Conservation (phyloP, 2,888 invertebrate species). For the Calameuta idolon region DNA sequence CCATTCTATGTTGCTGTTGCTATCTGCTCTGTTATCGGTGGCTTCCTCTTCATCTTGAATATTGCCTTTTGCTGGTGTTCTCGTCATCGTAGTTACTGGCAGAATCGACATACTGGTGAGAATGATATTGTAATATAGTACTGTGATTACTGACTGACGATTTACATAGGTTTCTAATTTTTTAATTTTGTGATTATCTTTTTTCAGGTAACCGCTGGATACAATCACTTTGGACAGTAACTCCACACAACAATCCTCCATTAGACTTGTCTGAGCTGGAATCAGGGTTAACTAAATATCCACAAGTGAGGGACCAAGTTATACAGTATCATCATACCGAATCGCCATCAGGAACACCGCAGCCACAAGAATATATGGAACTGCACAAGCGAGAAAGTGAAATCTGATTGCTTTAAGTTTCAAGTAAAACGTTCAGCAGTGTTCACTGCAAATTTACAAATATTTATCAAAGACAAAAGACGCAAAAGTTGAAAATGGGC, state of each 20-base stretch:
- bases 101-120: constrained; percentile 82
- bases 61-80: constrained; percentile 86
- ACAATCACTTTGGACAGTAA: constrained; percentile 85
- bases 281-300: constrained; percentile 63
- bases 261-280: constrained; percentile 83
- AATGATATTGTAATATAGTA: constrained; percentile 20
- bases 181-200: constrained; percentile 9
- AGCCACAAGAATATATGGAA: constrained; percentile 71
- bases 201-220: constrained; percentile 84
- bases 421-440: constrained; percentile 13
- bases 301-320: constrained; percentile 51
- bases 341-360: constrained; percentile 39
- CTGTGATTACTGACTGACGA: constrained; percentile 6
- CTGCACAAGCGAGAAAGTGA: constrained; percentile 85
- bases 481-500: constrained; percentile 68
- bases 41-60: constrained; percentile 80
- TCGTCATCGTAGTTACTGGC: constrained; percentile 84
- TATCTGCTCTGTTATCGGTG: constrained; percentile 80
- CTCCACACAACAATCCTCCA: constrained; percentile 86
- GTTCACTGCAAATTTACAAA: constrained; percentile 4
- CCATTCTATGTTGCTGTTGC: constrained; percentile 86
- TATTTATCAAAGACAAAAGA: not conserved
- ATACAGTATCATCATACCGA: constrained; percentile 61
- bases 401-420: constrained; percentile 69
- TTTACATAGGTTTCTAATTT: constrained; percentile 2